These are phyloP conservation scores for Pipistrellus kuhlii DNA, from an alignment of 2,797 vertebrate species.

Conservation along the genomic window DNA sequence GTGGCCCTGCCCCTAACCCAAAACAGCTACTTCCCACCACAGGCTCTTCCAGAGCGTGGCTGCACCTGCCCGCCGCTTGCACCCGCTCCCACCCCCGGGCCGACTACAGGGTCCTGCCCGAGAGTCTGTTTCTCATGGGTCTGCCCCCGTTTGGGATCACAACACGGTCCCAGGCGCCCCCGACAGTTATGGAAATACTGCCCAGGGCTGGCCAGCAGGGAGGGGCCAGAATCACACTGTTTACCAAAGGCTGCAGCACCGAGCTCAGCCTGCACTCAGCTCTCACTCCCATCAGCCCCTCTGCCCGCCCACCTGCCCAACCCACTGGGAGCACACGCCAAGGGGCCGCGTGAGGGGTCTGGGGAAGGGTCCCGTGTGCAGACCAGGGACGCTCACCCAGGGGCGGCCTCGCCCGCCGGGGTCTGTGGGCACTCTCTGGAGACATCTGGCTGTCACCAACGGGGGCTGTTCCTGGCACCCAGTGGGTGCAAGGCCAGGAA, in stretches of 20 bases:
- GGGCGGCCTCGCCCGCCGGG: rapidly evolving
- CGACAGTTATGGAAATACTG: rapidly evolving
- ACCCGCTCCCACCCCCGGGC: neutral
- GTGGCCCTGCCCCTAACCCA: no score
- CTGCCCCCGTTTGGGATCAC: neutral
- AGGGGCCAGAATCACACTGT: rapidly evolving
- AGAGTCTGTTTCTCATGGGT: neutral
- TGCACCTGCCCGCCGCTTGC: rapidly evolving
- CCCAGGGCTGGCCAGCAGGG: neutral
- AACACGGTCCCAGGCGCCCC: neutral
- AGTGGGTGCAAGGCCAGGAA: no score
- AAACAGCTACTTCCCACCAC: neutral
- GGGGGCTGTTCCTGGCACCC: neutral
- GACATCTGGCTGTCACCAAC: neutral
- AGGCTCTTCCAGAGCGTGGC: neutral
- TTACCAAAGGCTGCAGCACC: neutral
- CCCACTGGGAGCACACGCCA: no score
- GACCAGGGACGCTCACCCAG: neutral
- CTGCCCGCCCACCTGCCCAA: rapidly evolving
- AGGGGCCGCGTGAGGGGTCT: neutral
- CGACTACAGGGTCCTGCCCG: neutral
- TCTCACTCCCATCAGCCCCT: rapidly evolving
- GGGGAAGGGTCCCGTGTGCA: rapidly evolving
- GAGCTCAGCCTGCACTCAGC: neutral
- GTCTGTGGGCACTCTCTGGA: neutral